Evolutionary conservation across 2,888 invertebrate species (phyloP).

Genomic region (Magallana nippona): DNA sequence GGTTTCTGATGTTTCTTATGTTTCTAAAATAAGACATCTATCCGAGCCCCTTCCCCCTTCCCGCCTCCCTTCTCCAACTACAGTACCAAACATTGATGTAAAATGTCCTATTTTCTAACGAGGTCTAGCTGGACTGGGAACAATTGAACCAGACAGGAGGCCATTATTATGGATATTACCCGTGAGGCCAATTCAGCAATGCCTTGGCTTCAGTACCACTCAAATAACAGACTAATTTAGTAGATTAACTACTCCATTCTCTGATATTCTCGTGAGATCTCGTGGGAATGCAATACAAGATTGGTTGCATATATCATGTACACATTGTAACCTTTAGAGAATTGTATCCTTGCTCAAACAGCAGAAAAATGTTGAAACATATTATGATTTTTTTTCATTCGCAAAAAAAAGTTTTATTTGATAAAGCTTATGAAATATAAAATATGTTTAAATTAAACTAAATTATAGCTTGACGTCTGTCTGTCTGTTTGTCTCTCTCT

Average conservation of each 20-base stretch:
- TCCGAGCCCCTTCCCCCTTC: too few relatives aligned
- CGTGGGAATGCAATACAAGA: conserved; percentile 5
- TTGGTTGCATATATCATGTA: neutral
- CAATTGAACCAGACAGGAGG: neutral
- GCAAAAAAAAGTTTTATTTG: too few relatives aligned
- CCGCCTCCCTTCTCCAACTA: too few relatives aligned
- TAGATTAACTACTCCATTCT: conserved; percentile 25
- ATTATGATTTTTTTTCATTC: too few relatives aligned
- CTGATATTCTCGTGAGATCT: neutral
- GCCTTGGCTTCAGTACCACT: neutral
- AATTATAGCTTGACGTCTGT: too few relatives aligned
- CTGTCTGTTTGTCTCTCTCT: too few relatives aligned
- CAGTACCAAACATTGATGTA: neutral
- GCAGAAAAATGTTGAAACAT: too few relatives aligned
- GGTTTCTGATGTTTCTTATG: too few relatives aligned
- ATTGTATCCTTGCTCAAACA: neutral
- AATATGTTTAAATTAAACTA: too few relatives aligned
- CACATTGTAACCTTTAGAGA: neutral
- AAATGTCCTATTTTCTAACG: neutral
- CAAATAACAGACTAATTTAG: conserved; percentile 28
- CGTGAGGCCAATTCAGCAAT: neutral
- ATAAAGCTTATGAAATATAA: too few relatives aligned
- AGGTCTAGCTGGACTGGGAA: neutral
- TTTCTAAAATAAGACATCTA: neutral
- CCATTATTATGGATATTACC: conserved; percentile 1